Conservation (phyloP, 2,113 vertebrate genomes). For the Apteryx owenii region DNA sequence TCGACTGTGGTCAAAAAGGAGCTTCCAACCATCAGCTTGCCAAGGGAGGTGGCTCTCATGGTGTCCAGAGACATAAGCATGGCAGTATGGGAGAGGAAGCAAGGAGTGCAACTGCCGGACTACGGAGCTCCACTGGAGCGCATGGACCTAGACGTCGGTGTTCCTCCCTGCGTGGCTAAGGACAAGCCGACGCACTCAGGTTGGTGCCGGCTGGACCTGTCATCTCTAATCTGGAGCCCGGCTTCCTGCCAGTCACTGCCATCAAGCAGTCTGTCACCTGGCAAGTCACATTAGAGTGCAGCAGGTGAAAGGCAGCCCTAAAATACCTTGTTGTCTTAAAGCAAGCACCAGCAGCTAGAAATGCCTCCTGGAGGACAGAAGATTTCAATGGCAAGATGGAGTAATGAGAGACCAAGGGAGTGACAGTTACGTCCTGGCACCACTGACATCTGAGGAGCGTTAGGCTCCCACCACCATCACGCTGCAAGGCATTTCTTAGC, state of each 20-base stretch:
- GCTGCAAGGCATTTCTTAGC: not conserved
- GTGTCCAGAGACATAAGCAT: not conserved
- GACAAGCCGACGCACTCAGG: not conserved
- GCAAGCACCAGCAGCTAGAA: not conserved
- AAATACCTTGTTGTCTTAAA: not conserved
- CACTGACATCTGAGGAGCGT: fast-evolving
- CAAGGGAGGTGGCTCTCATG: fast-evolving
- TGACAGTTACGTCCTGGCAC: fast-evolving
- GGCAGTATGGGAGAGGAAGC: not conserved
- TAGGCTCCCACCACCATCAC: not conserved
- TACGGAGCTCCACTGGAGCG: not conserved
- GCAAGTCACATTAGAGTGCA: not conserved
- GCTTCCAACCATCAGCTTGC: not conserved
- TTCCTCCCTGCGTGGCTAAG: not conserved
- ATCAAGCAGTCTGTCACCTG: not conserved
- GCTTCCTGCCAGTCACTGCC: not conserved
- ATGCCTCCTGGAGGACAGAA: not conserved
- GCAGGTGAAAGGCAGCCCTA: not conserved
- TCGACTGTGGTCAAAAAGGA: not conserved
- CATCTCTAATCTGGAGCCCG: not conserved
- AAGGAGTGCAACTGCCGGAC: not conserved
- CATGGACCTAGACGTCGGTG: not conserved
- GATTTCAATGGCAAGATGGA: not conserved
- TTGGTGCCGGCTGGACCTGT: not conserved
- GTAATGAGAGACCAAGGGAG: not conserved